Conservation (phyloP, 2,888 invertebrate species). For the Acrocyrtus sp. region DNA sequence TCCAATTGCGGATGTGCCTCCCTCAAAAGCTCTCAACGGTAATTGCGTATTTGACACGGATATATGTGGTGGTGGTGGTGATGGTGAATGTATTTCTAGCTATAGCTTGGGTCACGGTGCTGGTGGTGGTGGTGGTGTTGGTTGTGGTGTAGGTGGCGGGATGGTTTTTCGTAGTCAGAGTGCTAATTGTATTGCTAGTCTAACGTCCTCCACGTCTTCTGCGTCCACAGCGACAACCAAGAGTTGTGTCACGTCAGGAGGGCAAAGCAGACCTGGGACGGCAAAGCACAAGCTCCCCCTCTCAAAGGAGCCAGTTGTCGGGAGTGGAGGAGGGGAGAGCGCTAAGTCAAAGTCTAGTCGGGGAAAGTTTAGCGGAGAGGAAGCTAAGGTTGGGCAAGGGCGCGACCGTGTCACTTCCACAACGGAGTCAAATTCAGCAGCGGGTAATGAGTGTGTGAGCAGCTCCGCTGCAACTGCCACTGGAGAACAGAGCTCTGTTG, state of each 20-base stretch:
- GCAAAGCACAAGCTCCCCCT: constrained; percentile 10
- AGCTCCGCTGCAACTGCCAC: constrained; percentile 1
- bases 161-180: constrained; percentile 40
- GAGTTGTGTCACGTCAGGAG: constrained; percentile 33
- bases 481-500: constrained; percentile 32
- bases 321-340: not conserved
- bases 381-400: not conserved
- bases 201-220: constrained; percentile 46
- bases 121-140: constrained; percentile 25
- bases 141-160: constrained; percentile 4
- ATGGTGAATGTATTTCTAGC: not conserved
- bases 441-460: not conserved
- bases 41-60: constrained; percentile 19
- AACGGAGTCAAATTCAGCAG: constrained; percentile 5
- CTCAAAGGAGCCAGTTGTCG: not conserved
- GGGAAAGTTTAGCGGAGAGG: not conserved
- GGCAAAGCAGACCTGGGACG: not conserved
- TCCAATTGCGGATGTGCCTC: not conserved
- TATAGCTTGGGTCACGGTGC: constrained; percentile 1
- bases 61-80: not conserved
- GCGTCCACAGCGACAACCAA: constrained; percentile 40
- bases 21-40: constrained; percentile 11
- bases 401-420: constrained; percentile 36
- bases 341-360: too few species aligned
- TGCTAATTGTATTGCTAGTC: constrained; percentile 45